phyloP scores from a whole-genome alignment of 2,797 vertebrate species.

The Pampus argenteus region DNA sequence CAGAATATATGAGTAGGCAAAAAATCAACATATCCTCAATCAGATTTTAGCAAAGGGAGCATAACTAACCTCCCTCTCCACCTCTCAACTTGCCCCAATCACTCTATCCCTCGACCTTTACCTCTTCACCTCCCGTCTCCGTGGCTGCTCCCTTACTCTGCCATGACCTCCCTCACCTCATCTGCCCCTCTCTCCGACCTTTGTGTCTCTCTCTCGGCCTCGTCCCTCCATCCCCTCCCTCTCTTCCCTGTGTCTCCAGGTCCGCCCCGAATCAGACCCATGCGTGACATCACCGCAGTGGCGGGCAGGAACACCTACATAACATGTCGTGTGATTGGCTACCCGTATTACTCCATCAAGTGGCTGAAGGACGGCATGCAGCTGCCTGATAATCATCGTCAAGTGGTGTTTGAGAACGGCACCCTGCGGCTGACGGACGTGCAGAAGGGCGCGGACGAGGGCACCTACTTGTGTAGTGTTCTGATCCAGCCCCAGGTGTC shows the following conservation, averaged over 20 bases:
- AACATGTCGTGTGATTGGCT: constrained; percentile 98
- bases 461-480: constrained; percentile 97
- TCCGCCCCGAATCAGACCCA: constrained; percentile 95
- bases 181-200: constrained; percentile 67
- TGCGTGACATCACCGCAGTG: constrained; percentile 96
- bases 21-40: constrained; percentile 67
- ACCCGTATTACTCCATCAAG: constrained; percentile 99
- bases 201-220: constrained; percentile 62
- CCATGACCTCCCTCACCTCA: constrained; percentile 74
- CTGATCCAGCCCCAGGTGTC: constrained; percentile 98
- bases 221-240: constrained; percentile 70
- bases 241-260: constrained; percentile 84
- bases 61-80: constrained; percentile 80
- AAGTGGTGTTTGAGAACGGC: constrained; percentile 98
- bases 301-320: constrained; percentile 98
- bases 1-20: constrained; percentile 49
- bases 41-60: constrained; percentile 67
- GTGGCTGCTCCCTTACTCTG: constrained; percentile 61
- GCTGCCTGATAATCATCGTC: constrained; percentile 97
- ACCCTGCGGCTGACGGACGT: constrained; percentile 97
- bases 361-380: constrained; percentile 98
- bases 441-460: constrained; percentile 98
- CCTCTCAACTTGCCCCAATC: constrained; percentile 75
- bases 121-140: constrained; percentile 67
- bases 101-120: constrained; percentile 76